Evolutionary conservation across 2,113 vertebrate species (phyloP).

Genomic region (Strigops habroptila): DNA sequence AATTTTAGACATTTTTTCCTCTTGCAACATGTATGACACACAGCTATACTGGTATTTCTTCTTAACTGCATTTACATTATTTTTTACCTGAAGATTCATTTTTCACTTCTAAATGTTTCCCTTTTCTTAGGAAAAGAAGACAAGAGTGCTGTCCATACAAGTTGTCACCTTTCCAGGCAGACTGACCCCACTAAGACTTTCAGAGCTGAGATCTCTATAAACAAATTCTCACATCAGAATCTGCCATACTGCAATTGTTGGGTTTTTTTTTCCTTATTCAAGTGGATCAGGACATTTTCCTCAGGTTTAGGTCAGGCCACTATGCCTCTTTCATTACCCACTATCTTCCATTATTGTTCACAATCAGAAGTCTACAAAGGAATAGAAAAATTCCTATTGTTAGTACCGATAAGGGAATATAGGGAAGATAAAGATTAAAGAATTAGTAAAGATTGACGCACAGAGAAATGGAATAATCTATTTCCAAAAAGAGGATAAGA

Average conservation of each 20-base stretch:
- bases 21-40: not conserved
- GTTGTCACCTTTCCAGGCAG: not conserved
- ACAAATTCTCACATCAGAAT: not conserved
- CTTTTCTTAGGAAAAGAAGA: not conserved
- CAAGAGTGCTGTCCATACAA: not conserved
- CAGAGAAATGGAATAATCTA: not conserved
- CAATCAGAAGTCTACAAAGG: not conserved
- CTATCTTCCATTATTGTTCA: not conserved
- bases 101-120: not conserved
- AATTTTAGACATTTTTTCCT: not conserved
- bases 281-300: not conserved
- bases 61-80: not conserved
- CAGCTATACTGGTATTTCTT: not conserved
- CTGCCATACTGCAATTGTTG: not conserved
- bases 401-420: not conserved
- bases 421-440: not conserved
- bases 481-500: not conserved
- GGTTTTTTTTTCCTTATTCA: not conserved
- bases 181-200: not conserved
- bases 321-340: not conserved
- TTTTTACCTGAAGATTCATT: not conserved
- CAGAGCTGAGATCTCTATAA: not conserved
- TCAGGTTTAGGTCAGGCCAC: not conserved
- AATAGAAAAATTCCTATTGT: not conserved
- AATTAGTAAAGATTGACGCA: not conserved